These are phyloP conservation scores for Hippopotamus amphibius DNA, from an alignment of 2,113 vertebrate species.

Conservation along the genomic window DNA sequence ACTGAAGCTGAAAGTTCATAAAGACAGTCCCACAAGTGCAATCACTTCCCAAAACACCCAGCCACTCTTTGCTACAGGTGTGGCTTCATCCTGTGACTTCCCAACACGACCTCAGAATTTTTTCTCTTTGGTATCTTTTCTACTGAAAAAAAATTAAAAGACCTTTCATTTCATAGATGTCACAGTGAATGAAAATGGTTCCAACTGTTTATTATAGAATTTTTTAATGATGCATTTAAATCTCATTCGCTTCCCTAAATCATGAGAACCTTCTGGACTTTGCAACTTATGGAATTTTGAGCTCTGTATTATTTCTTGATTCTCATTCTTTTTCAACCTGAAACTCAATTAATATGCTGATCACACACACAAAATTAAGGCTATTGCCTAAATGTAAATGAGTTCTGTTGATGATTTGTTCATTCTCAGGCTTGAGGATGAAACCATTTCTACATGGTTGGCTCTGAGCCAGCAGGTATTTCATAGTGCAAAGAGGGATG, in stretches of 20 bases:
- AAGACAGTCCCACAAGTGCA: constrained; percentile 47
- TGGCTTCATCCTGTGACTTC: not conserved
- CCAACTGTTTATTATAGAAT: constrained; percentile 46
- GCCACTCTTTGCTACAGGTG: not conserved
- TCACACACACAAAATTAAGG: constrained; percentile 21
- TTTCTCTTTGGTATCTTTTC: constrained; percentile 57
- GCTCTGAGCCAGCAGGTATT: constrained; percentile 53
- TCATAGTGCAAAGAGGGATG: constrained; percentile 53
- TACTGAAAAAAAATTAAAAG: not conserved
- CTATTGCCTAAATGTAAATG: not conserved
- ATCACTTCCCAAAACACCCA: not conserved
- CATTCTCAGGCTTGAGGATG: constrained; percentile 41
- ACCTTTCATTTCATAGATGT: constrained; percentile 17
- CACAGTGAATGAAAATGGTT: constrained; percentile 25
- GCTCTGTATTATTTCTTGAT: constrained; percentile 26
- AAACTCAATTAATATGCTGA: constrained; percentile 37
- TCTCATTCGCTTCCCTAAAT: constrained; percentile 35
- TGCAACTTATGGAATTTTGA: constrained; percentile 5
- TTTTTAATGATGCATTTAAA: constrained; percentile 38
- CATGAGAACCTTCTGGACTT: constrained; percentile 62
- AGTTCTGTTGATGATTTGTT: not conserved
- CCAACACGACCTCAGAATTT: not conserved
- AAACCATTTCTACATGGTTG: constrained; percentile 30
- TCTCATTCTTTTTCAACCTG: constrained; percentile 15
- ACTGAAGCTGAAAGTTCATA: not conserved